Conservation (phyloP, 2,113 vertebrate species). For the Oncorhynchus nerka region DNA sequence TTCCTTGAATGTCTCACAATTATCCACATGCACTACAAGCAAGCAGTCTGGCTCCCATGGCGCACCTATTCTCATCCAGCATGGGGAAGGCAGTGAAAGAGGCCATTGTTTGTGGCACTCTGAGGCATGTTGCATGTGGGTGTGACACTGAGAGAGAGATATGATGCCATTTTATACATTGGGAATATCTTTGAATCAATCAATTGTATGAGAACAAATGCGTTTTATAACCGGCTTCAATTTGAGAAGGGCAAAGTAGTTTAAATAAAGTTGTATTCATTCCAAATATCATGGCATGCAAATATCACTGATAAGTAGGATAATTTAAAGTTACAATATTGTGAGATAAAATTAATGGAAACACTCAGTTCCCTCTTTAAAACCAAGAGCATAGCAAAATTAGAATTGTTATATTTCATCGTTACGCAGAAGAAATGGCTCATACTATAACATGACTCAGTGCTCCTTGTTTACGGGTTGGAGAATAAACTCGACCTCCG, state of each 20-base stretch:
- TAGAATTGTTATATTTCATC: conserved; percentile 18
- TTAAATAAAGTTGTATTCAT: not conserved
- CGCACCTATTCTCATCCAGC: conserved; percentile 60
- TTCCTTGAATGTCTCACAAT: conserved; percentile 44
- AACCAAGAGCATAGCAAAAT: not conserved
- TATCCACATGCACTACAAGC: conserved; percentile 41
- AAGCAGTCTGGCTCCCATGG: conserved; percentile 59
- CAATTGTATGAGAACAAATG: conserved; percentile 39
- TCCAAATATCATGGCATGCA: not conserved
- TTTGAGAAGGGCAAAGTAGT: not conserved
- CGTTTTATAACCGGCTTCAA: conserved; percentile 26
- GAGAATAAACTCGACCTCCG: conserved; percentile 36
- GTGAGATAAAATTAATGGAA: not conserved
- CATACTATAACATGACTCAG: conserved; percentile 33
- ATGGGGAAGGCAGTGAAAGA: conserved; percentile 68
- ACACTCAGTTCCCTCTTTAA: not conserved
- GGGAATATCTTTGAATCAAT: conserved; percentile 72
- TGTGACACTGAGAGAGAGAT: conserved; percentile 73
- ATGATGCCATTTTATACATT: conserved; percentile 61
- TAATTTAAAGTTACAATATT: not conserved
- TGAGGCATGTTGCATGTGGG: conserved; percentile 71
- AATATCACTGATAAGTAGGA: not conserved
- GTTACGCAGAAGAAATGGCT: conserved; percentile 19
- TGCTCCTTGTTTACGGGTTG: conserved; percentile 22
- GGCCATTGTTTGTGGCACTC: conserved; percentile 68